Evolutionary conservation across 2,888 invertebrate species (phyloP), one percentile per base, ranked within the genome.

Genomic region (Lochmaea capreae): DNA sequence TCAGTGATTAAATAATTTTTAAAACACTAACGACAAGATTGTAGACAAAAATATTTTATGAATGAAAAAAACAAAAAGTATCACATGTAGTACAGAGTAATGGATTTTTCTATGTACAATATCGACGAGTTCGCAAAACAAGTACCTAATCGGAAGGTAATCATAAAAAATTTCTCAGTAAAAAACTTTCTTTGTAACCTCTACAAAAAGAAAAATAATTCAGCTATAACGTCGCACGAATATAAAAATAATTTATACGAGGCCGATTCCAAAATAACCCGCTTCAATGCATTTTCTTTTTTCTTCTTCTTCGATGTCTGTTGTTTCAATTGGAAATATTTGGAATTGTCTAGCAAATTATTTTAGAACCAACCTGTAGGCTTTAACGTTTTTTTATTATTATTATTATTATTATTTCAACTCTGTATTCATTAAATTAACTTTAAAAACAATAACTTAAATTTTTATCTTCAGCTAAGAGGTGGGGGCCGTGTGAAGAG

Each of bases 401-500:
- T 3, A 12, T 43, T 11, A 12, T 43, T 11, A 14, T 46, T 46
- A 12, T 46, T 46, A 46, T 72, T 76, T 76, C 76, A 76, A 78
- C 78, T 76, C 73, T 76, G 66, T 69, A 74, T 71, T 16, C 46
- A 58, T 58, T 58, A 71, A 70, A 71, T 65, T 67, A 67, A 71
- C 57, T 67, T 74, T 76, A 72, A 76, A 77, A 76, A 71, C 63
- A 74, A 76, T 76, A 75, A 75, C 73, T 78, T 72, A 71, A 66
- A 65, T 68, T 73, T 71, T 22, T 65, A 65, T 73, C 65, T 67
- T 75, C 68, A 75, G 72, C 77, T 78, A 77, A 69, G 77, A 75
- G 61, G 81, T 72, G 26, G 83, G 82, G 33, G 84, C 81, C 58
- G 85, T 81, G 77, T 87, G 86, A 74, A 94, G 89, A 78, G 94